These are phyloP conservation scores for Dorcus parallelipipedus DNA, from an alignment of 2,888 invertebrate species.

Conservation along the genomic window DNA sequence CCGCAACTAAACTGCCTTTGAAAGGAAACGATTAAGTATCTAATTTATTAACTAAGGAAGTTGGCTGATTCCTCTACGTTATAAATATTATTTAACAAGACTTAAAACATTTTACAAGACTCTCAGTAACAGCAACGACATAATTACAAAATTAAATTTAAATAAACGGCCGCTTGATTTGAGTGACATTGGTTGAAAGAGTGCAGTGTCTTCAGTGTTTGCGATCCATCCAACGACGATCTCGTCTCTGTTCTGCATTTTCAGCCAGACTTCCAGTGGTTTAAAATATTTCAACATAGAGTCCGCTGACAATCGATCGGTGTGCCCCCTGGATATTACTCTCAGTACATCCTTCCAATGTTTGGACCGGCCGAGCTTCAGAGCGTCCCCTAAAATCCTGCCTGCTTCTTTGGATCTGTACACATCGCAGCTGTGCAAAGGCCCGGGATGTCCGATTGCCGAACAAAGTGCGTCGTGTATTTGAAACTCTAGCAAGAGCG, in stretches of 20 bases:
- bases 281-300: slow-evolving; percentile 79
- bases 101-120: too few species aligned
- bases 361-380: slow-evolving; percentile 66
- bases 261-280: slow-evolving; percentile 75
- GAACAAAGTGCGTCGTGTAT: slow-evolving; percentile 74
- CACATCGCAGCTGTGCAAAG: slow-evolving; percentile 78
- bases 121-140: too few species aligned
- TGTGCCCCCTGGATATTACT: slow-evolving; percentile 65
- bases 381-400: slow-evolving; percentile 64
- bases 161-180: too few species aligned
- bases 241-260: slow-evolving; percentile 70
- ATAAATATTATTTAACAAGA: too few species aligned
- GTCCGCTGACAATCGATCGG: slow-evolving; percentile 70
- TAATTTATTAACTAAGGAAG: too few species aligned
- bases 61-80: too few species aligned
- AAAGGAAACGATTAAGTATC: slow-evolving; percentile 25
- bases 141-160: too few species aligned
- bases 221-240: slow-evolving; percentile 73
- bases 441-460: slow-evolving; percentile 68
- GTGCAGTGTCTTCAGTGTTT: slow-evolving; percentile 62
- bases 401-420: slow-evolving; percentile 80
- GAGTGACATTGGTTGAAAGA: slow-evolving; percentile 47
- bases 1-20: slow-evolving; percentile 47
- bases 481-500: slow-evolving; percentile 81
- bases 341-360: slow-evolving; percentile 71